Percentiles rank a stretch among this genome's conserved stretches.
Conservation (phyloP, 2,113 vertebrate genomes). For the Hiodon tergisus region DNA sequence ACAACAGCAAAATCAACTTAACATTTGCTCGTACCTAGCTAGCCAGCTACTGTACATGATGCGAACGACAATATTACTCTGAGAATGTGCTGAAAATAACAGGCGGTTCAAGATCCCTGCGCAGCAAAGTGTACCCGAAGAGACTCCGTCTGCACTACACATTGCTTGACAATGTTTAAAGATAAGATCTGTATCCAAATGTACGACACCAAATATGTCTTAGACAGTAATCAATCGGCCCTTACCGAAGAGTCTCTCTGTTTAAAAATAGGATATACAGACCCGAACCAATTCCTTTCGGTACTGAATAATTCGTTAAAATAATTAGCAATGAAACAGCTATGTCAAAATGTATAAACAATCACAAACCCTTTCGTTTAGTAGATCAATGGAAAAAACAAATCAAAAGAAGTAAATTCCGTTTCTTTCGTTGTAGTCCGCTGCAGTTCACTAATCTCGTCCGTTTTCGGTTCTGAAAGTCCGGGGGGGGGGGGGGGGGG, state of each 20-base stretch:
- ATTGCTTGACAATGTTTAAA: constrained; percentile 50
- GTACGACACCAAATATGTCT: constrained; percentile 41
- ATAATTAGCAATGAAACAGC: constrained; percentile 54
- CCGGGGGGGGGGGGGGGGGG: constrained; percentile 55
- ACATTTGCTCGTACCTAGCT: constrained; percentile 27
- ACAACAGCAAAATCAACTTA: constrained; percentile 39
- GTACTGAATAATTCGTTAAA: constrained; percentile 52
- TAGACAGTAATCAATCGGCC: constrained; percentile 48
- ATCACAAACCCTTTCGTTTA: constrained; percentile 62
- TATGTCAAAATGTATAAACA: constrained; percentile 64
- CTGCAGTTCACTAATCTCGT: constrained; percentile 62
- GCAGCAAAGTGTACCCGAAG: constrained; percentile 50
- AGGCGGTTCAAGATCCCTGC: constrained; percentile 47
- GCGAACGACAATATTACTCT: constrained; percentile 43
- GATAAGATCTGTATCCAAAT: constrained; percentile 53
- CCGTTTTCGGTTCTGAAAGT: constrained; percentile 71
- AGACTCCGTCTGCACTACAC: constrained; percentile 41
- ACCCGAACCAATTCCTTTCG: constrained; percentile 50
- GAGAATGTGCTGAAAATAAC: constrained; percentile 46
- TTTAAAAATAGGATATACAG: constrained; percentile 46
- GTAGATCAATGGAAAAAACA: constrained; percentile 46
- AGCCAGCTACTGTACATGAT: constrained; percentile 24
- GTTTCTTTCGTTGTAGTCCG: constrained; percentile 52
- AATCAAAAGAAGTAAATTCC: constrained; percentile 52
- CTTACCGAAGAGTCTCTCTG: constrained; percentile 41